Evolutionary conservation across 2,113 vertebrate species (phyloP).

Genomic region (Butorides virescens): DNA sequence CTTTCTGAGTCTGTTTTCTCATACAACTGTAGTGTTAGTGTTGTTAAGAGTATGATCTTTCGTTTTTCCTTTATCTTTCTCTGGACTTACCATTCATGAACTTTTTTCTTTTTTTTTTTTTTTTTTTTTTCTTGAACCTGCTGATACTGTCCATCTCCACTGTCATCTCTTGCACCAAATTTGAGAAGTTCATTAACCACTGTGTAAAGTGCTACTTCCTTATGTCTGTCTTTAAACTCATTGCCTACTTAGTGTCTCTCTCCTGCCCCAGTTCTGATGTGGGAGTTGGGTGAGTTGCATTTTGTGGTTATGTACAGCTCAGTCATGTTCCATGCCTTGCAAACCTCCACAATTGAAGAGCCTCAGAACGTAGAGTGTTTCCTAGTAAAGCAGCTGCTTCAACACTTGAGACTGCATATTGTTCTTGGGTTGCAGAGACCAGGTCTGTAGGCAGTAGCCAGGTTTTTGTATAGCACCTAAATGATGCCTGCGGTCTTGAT

Average conservation of each 20-base stretch:
- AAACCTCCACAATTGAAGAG: neutral
- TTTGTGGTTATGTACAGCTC: neutral
- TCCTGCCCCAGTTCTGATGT: neutral
- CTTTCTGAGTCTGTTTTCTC: neutral
- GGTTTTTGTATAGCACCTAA: neutral
- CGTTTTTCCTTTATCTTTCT: neutral
- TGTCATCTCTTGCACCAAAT: neutral
- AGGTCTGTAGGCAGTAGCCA: neutral
- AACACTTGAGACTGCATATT: neutral
- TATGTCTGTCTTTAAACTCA: neutral
- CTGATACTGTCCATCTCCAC: neutral
- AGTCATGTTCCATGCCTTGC: neutral
- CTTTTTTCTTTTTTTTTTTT: neutral
- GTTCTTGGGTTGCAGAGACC: neutral
- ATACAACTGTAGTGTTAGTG: neutral
- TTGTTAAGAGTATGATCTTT: neutral
- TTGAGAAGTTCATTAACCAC: neutral
- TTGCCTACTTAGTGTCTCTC: neutral
- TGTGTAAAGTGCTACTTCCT: neutral
- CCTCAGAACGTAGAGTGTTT: neutral
- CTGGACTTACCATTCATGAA: neutral
- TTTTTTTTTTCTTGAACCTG: neutral
- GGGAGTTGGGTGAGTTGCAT: neutral
- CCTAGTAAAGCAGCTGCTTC: neutral
- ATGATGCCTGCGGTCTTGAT: neutral